Conservation (phyloP, 1,140 invertebrate species). For the Conus ventricosus region DNA sequence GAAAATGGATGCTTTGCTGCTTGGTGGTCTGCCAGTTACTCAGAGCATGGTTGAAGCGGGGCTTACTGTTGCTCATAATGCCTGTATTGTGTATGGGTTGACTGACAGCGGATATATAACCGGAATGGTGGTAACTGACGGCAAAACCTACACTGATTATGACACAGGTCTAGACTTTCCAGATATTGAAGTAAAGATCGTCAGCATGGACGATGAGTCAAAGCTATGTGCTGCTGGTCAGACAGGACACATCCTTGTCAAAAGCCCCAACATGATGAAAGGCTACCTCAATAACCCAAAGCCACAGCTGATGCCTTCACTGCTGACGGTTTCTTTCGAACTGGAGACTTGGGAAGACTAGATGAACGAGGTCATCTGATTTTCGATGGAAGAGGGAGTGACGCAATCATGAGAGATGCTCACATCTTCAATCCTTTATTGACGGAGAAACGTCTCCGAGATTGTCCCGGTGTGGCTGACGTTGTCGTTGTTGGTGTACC, state of each 20-base stretch:
- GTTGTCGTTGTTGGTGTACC: conserved; percentile 9
- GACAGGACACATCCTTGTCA: neutral
- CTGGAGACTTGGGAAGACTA: conserved; percentile 24
- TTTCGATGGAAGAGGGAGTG: conserved; percentile 16
- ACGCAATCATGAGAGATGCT: conserved; percentile 17
- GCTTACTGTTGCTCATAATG: neutral
- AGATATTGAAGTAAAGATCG: conserved; percentile 20
- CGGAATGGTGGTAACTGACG: neutral
- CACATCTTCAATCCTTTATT: conserved; percentile 25
- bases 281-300: conserved; percentile 5
- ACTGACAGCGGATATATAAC: neutral
- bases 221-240: neutral
- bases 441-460: neutral
- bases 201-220: neutral
- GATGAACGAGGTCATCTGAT: conserved; percentile 20
- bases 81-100: neutral
- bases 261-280: neutral
- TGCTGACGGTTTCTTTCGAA: conserved; percentile 15
- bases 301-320: conserved; percentile 36
- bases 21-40: neutral
- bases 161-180: neutral
- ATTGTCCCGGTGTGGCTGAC: conserved; percentile 18
- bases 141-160: neutral
- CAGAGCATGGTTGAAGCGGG: neutral
- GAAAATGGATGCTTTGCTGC: neutral